A percentile compares a stretch with the other conserved stretches of the same genome.
phyloP scores from a whole-genome alignment of 2,888 invertebrate species.

The Clivina fossor region DNA sequence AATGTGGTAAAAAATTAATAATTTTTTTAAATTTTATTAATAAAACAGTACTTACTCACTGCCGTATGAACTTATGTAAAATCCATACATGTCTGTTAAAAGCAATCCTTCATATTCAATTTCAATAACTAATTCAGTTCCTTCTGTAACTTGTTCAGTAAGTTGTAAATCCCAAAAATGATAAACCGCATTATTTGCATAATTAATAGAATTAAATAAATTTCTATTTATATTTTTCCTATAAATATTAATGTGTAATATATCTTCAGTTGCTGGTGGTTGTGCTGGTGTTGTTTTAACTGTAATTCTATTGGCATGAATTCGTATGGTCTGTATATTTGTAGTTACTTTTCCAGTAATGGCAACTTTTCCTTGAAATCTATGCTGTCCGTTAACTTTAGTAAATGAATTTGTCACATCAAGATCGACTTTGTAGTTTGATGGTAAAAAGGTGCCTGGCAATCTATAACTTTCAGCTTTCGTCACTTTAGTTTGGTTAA shows the following conservation, averaged over 20 bases:
- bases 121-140: conserved; percentile 54
- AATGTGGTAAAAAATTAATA: too few species aligned
- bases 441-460: conserved; percentile 35
- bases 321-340: conserved; percentile 49
- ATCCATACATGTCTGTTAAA: conserved; percentile 63
- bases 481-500: not conserved
- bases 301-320: conserved; percentile 51
- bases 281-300: not conserved
- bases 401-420: conserved; percentile 33
- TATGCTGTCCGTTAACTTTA: conserved; percentile 5
- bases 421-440: conserved; percentile 36
- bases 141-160: conserved; percentile 46
- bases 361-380: conserved; percentile 34
- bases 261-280: too few species aligned
- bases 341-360: conserved; percentile 30
- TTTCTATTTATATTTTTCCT: not conserved
- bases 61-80: conserved; percentile 63
- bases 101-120: conserved; percentile 62
- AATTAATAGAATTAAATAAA: not conserved
- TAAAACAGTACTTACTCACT: conserved; percentile 24
- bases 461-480: conserved; percentile 20
- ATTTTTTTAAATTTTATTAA: too few species aligned
- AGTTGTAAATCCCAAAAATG: conserved; percentile 46
- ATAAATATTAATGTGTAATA: not conserved
- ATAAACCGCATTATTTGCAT: not conserved